Evolutionary conservation across 23 tunicate genomes (phyloP), one percentile per base, ranked within the genome.

Genomic region (Aplidium turbinatum): DNA sequence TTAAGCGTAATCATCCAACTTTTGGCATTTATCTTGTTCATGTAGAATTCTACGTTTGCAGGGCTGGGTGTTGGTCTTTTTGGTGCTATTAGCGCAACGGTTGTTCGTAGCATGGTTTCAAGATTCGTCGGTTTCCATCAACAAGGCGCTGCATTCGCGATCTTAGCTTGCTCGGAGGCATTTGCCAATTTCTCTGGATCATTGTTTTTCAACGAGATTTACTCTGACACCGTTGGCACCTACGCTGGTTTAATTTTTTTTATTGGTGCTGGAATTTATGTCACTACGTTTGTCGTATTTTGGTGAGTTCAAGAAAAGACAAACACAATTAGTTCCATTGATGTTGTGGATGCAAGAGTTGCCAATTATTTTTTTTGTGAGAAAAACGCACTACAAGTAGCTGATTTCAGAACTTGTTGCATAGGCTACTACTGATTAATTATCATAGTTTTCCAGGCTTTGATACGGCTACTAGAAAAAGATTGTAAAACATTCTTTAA

Each of bases 371-470:
- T n/a, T n/a, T n/a, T n/a, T n/a, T n/a, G n/a, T n/a, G n/a, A n/a
- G n/a, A n/a, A n/a, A n/a, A n/a, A n/a, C n/a, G n/a, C n/a, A n/a
- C n/a, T n/a, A n/a, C n/a, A n/a, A n/a, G n/a, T n/a, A n/a, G n/a
- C n/a, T n/a, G n/a, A n/a, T n/a, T n/a, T n/a, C n/a, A n/a, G n/a
- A n/a, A n/a, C n/a, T n/a, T n/a, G n/a, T n/a, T n/a, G n/a, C n/a
- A n/a, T n/a, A n/a, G n/a, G n/a, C n/a, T n/a, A n/a, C n/a, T n/a
- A n/a, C n/a, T n/a, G n/a, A n/a, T n/a, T n/a, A n/a, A n/a, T 38
- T 81, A 20, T 1, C 68, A 28, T 46, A 70, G 70, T 70, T 70
- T 60, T 50, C 72, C 47, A 84, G 26, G n/a, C n/a, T n/a, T n/a
- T n/a, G n/a, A n/a, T n/a, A n/a, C n/a, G n/a, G n/a, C n/a, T n/a